Conservation (phyloP, 2,113 vertebrate species). For the Heliornis fulica region DNA sequence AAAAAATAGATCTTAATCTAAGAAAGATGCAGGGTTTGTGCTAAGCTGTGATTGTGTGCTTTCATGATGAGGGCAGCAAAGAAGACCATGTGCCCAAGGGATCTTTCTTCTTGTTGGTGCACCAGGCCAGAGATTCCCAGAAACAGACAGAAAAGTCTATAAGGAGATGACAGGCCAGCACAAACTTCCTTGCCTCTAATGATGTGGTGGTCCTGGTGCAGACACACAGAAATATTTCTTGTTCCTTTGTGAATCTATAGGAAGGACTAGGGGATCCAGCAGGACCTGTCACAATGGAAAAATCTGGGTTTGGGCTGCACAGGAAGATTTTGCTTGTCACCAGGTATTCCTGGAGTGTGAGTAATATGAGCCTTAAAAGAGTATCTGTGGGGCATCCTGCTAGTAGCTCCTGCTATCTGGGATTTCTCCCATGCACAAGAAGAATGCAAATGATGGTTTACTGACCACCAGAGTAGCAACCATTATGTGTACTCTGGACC, state of each 20-base stretch:
- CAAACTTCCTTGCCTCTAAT: background rate
- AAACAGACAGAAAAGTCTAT: background rate
- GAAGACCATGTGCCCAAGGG: background rate
- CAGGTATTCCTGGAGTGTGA: background rate
- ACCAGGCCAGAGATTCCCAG: background rate
- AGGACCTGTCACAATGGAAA: background rate
- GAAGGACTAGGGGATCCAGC: fast-evolving
- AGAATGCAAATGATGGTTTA: background rate
- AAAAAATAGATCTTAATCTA: background rate
- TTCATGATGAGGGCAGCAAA: background rate
- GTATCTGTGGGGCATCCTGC: background rate
- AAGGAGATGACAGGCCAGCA: background rate
- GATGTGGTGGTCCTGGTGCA: background rate
- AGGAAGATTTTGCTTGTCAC: background rate
- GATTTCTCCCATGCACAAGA: background rate
- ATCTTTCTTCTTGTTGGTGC: background rate
- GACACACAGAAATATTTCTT: background rate
- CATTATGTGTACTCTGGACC: background rate
- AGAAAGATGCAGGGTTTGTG: background rate
- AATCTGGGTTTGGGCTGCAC: background rate
- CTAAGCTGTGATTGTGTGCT: background rate
- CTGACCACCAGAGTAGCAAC: background rate
- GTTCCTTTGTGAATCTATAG: background rate
- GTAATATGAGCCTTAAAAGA: background rate
- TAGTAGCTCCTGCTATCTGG: background rate